These are phyloP conservation scores for Stenchaetothrips biformis DNA, from an alignment of 2,888 invertebrate species.

Conservation along the genomic window DNA sequence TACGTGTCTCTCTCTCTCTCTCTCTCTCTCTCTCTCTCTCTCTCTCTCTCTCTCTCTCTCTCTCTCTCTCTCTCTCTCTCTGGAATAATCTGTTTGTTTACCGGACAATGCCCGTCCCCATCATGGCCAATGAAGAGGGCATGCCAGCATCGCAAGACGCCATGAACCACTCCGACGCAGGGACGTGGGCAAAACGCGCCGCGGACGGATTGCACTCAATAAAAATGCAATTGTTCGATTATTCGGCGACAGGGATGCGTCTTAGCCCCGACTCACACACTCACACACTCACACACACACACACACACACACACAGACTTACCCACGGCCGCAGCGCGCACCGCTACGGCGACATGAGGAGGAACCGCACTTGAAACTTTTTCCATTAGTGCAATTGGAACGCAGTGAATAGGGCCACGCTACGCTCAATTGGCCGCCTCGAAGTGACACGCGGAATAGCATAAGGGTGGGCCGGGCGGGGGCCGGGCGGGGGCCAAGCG, in stretches of 20 bases:
- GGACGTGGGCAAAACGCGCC: background rate
- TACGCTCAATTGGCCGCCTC: background rate
- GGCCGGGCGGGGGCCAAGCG: background rate
- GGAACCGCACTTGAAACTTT: background rate
- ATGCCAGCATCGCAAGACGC: too few relatives aligned
- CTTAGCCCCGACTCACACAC: too few relatives aligned
- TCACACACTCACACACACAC: too few relatives aligned
- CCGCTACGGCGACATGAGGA: too few relatives aligned
- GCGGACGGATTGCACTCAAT: too few relatives aligned
- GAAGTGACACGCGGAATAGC: background rate
- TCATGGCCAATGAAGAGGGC: background rate
- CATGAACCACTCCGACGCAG: too few relatives aligned
- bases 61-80: background rate
- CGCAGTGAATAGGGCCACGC: background rate
- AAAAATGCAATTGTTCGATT: too few relatives aligned
- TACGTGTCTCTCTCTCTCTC: background rate
- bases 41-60: background rate
- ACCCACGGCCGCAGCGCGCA: too few relatives aligned
- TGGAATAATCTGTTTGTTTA: too few relatives aligned
- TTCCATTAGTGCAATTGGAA: constrained; percentile 8
- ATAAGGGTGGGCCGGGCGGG: background rate
- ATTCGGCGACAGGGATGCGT: too few relatives aligned
- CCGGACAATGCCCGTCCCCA: background rate
- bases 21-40: background rate
- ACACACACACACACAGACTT: too few relatives aligned